Evolutionary conservation across 2,113 vertebrate genomes (phyloP).

Genomic region (Murina feae): DNA sequence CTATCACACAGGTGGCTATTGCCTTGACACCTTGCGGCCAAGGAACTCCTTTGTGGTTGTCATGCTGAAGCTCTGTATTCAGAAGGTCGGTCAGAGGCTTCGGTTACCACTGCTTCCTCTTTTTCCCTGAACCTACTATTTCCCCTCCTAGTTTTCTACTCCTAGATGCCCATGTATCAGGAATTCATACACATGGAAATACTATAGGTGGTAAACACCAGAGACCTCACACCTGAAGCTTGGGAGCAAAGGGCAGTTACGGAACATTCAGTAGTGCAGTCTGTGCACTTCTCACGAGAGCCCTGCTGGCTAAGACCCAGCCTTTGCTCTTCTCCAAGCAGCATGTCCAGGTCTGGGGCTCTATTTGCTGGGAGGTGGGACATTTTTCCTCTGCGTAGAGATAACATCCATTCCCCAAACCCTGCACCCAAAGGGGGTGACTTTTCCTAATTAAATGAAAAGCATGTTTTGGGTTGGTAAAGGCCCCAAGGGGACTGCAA

Average conservation of each 20-base stretch:
- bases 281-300: background rate
- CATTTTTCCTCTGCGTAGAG: background rate
- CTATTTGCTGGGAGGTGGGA: background rate
- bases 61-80: background rate
- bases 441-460: background rate
- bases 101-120: background rate
- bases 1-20: background rate
- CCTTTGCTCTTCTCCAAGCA: background rate
- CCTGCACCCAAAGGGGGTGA: background rate
- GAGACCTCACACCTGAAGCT: background rate
- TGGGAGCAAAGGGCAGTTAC: background rate
- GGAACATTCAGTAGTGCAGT: fast-evolving
- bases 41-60: background rate
- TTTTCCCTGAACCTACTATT: background rate
- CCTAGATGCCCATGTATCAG: background rate
- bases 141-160: background rate
- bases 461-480: background rate
- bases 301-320: background rate
- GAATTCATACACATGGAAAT: background rate
- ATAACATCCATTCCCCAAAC: background rate
- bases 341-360: background rate
- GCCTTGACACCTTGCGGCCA: background rate
- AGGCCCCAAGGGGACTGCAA: background rate
- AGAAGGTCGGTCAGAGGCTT: background rate
- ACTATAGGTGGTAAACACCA: background rate